Evolutionary conservation across 2,888 invertebrate species (phyloP).

Genomic region (Rutpela maculata): DNA sequence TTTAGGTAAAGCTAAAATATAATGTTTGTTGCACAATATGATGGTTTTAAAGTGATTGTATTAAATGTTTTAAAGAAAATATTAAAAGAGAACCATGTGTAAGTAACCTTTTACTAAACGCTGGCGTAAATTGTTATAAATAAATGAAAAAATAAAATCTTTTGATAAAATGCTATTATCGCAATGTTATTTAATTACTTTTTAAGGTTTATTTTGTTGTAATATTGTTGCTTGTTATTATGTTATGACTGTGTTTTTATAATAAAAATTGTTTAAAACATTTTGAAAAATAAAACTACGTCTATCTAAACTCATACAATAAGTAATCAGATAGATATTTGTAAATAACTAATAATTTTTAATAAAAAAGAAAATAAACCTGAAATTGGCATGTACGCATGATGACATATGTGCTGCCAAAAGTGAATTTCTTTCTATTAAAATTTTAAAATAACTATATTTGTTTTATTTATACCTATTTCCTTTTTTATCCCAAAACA

Average conservation of each 20-base stretch:
- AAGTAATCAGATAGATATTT: conserved; percentile 33
- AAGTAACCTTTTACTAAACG: conserved; percentile 30
- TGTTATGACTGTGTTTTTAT: conserved; percentile 51
- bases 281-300: conserved; percentile 5
- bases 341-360: conserved; percentile 43
- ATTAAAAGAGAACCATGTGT: conserved; percentile 34
- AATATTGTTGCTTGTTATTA: conserved; percentile 55
- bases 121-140: conserved; percentile 28
- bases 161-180: conserved; percentile 33
- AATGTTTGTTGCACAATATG: background rate
- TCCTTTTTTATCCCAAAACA: background rate
- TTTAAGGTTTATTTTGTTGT: conserved; percentile 37
- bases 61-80: conserved; percentile 8
- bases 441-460: conserved; percentile 30
- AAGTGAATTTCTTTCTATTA: conserved; percentile 43
- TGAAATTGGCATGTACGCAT: conserved; percentile 38
- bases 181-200: conserved; percentile 13
- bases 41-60: background rate
- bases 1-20: background rate
- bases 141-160: conserved; percentile 25
- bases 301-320: conserved; percentile 27
- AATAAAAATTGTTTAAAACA: conserved; percentile 44
- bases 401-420: conserved; percentile 36
- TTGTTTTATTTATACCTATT: conserved; percentile 6
- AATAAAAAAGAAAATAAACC: conserved; percentile 35